Evolutionary conservation across 1,140 invertebrate genomes (phyloP).

Genomic region (Microplitis mediator): DNA sequence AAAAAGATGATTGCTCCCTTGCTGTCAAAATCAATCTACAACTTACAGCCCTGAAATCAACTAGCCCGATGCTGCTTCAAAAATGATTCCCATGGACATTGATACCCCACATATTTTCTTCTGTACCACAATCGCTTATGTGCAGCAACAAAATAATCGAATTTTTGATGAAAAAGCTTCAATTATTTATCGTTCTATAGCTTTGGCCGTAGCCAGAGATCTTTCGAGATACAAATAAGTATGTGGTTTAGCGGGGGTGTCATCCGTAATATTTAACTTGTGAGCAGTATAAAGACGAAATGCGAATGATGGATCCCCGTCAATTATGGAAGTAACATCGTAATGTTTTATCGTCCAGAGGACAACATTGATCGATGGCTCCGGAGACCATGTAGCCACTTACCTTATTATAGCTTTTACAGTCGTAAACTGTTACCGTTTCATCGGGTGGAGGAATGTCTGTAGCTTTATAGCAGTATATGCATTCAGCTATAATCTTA

Average conservation of each 20-base stretch:
- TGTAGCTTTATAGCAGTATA: not conserved
- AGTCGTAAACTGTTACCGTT: not conserved
- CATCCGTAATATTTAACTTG: not conserved
- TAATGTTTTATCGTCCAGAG: conserved; percentile 61
- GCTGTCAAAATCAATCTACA: conserved; percentile 8
- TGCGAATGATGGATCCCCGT: conserved; percentile 62
- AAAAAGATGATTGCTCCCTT: conserved; percentile 28
- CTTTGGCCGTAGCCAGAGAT: not conserved
- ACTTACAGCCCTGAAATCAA: conserved; percentile 16
- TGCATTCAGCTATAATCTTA: conserved; percentile 3
- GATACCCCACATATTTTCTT: conserved; percentile 3
- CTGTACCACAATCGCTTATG: not conserved
- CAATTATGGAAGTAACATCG: conserved; percentile 62
- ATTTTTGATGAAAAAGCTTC: too few relatives aligned
- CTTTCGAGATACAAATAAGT: not conserved
- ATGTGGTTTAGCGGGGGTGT: not conserved
- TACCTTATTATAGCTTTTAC: conserved; percentile 39
- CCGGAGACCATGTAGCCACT: conserved; percentile 41
- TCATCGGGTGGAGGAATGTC: not conserved
- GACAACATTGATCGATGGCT: conserved; percentile 60
- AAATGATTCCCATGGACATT: not conserved
- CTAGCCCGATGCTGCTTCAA: not conserved
- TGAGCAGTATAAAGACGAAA: conserved; percentile 39
- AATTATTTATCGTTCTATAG: not conserved
- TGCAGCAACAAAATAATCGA: not conserved